Evolutionary conservation across 1,140 invertebrate genomes (phyloP), one percentile per base, ranked within the genome.

Genomic region (Myzus persicae): DNA sequence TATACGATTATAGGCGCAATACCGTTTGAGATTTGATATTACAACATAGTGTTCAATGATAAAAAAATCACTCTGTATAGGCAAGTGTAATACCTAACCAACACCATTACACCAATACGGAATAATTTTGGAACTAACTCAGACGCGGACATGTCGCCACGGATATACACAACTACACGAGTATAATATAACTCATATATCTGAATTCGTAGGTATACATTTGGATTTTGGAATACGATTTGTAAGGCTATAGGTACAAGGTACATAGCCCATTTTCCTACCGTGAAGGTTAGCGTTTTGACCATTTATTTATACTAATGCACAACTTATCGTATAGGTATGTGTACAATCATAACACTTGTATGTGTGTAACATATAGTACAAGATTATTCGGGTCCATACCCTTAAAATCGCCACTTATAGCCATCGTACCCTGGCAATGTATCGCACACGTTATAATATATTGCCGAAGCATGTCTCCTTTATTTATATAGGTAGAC

Each of bases 341-440:
- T 14, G 3, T n/a, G 59, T 67, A 67, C n/a, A 67, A n/a, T 67
- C 59, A n/a, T 67, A 67, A 14, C 31, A n/a, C 4, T 1, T n/a
- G 59, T 67, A 67, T 67, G 31, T 67, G 59, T n/a, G 31, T 67
- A 67, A 67, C 31, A 6, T 18, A 67, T 67, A 26, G 14, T n/a
- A n/a, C 11, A n/a, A 67, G 31, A 67, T 67, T 67, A 67, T 14
- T 67, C 59, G 31, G 59, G 59, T 67, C 59, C 14, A 67, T 67
- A 67, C 59, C 59, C 59, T 67, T n/a, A 67, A 67, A 67, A 67
- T 67, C 59, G 59, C n/a, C 59, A 67, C 59, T n/a, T 67, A n/a
- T n/a, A n/a, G 59, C 59, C 59, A 4, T n/a, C 59, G 59, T 67
- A 67, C 59, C 31, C 59, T 67, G n/a, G 31, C 59, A 31, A n/a